Percentiles rank a stretch among this genome's conserved stretches.
Evolutionary conservation across 1,140 invertebrate genomes (phyloP).

Genomic region (Drosophila orena): DNA sequence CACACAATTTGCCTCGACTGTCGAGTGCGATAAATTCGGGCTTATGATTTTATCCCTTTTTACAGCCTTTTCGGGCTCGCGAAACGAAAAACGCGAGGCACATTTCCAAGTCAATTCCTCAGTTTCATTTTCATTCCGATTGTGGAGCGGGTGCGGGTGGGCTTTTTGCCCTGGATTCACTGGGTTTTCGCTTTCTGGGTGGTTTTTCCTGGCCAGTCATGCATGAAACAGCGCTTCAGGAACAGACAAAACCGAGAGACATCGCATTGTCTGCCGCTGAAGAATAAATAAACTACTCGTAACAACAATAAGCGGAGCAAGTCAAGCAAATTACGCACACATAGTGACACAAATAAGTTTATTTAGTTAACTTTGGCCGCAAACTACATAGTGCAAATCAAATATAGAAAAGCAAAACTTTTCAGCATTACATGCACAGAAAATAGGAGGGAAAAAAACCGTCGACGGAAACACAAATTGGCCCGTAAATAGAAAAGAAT

Average conservation of each 20-base stretch:
- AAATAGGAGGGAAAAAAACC: constrained; percentile 18
- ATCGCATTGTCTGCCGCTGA: constrained; percentile 54
- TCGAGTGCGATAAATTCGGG: constrained; percentile 79
- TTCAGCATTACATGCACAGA: constrained; percentile 41
- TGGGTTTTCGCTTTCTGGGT: constrained; percentile 24
- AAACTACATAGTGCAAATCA: constrained; percentile 9
- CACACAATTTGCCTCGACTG: constrained; percentile 62
- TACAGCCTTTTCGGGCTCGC: constrained; percentile 40
- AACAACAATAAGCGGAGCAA: constrained; percentile 48
- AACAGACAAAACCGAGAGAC: constrained; percentile 45
- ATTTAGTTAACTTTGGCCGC: constrained; percentile 43
- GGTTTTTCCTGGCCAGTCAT: constrained; percentile 65
- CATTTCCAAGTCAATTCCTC: constrained; percentile 59
- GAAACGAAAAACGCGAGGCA: constrained; percentile 11
- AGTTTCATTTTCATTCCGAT: constrained; percentile 60
- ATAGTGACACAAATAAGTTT: constrained; percentile 52
- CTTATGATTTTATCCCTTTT: constrained; percentile 81
- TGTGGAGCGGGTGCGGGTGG: constrained; percentile 16
- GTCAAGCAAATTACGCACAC: constrained; percentile 46
- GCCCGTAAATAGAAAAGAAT: constrained; percentile 24
- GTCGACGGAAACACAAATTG: constrained; percentile 43
- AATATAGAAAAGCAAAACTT: constrained; percentile 28
- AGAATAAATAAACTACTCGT: constrained; percentile 59
- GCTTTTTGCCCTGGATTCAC: neutral
- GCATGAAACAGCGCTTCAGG: constrained; percentile 72